Conservation (phyloP, 1,140 invertebrate species). For the Augochlora pura region DNA sequence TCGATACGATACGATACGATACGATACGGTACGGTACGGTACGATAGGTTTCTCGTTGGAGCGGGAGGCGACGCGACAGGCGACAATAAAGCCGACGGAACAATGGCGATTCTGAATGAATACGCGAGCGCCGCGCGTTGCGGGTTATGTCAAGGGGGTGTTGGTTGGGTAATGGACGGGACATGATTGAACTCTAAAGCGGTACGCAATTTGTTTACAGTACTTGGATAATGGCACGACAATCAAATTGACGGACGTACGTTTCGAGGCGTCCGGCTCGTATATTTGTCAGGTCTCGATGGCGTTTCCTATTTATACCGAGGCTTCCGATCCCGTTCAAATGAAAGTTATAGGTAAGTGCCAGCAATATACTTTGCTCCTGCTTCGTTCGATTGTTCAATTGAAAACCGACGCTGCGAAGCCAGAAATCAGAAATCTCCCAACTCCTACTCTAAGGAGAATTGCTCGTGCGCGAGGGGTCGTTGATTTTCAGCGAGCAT, state of each 20-base stretch:
- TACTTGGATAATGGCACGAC: conserved; percentile 87
- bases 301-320: conserved; percentile 88
- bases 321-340: conserved; percentile 85
- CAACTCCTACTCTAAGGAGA: too few species aligned
- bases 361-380: background rate
- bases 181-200: background rate
- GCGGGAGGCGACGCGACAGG: conserved; percentile 7
- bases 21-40: too few species aligned
- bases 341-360: conserved; percentile 87
- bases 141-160: conserved; percentile 20
- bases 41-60: background rate
- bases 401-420: too few species aligned
- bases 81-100: conserved; percentile 14
- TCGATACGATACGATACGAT: conserved; percentile 32
- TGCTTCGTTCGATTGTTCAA: background rate
- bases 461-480: too few species aligned
- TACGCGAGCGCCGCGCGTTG: background rate
- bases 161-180: conserved; percentile 22
- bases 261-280: conserved; percentile 86
- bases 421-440: too few species aligned
- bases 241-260: conserved; percentile 86
- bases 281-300: conserved; percentile 89
- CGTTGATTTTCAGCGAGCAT: too few species aligned
- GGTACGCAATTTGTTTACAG: conserved; percentile 77
- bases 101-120: background rate